Percentiles rank a stretch among this genome's conserved stretches.
These are phyloP conservation scores for Lipophrys pholis DNA, from an alignment of 2,113 vertebrate genomes.

Conservation along the genomic window DNA sequence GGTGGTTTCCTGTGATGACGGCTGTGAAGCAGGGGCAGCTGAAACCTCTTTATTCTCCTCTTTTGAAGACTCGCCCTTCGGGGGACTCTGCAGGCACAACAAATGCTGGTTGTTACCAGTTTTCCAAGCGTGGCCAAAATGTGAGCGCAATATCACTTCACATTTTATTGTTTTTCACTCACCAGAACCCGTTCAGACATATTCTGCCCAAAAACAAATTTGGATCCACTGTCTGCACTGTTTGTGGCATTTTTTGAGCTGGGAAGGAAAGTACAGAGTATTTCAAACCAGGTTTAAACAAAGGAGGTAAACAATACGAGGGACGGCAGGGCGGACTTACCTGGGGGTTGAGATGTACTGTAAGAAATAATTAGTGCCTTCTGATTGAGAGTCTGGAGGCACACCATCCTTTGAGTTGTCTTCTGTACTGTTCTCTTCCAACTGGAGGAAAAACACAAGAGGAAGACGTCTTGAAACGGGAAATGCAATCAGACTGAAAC, in stretches of 20 bases:
- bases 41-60: conserved; percentile 89
- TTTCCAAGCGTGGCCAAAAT: background rate
- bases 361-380: conserved; percentile 95
- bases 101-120: conserved; percentile 3
- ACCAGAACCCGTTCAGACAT: conserved; percentile 98
- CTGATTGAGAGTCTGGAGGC: conserved; percentile 83
- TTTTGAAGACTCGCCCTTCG: conserved; percentile 86
- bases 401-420: conserved; percentile 80
- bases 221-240: conserved; percentile 89
- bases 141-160: background rate
- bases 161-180: conserved; percentile 69
- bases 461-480: background rate
- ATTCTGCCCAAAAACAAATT: conserved; percentile 98
- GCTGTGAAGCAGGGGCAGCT: conserved; percentile 86
- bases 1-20: conserved; percentile 90
- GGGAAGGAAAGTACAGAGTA: conserved; percentile 9
- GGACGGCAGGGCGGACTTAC: conserved; percentile 71
- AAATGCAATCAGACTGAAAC: background rate
- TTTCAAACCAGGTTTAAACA: background rate
- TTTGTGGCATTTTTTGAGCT: conserved; percentile 91
- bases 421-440: conserved; percentile 87
- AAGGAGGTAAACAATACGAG: conserved; percentile 10
- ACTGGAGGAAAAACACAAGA: conserved; percentile 74
- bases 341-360: conserved; percentile 96
- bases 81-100: conserved; percentile 88